Evolutionary conservation across 2,888 invertebrate genomes (phyloP).

Genomic region (Drosophila longiperda): DNA sequence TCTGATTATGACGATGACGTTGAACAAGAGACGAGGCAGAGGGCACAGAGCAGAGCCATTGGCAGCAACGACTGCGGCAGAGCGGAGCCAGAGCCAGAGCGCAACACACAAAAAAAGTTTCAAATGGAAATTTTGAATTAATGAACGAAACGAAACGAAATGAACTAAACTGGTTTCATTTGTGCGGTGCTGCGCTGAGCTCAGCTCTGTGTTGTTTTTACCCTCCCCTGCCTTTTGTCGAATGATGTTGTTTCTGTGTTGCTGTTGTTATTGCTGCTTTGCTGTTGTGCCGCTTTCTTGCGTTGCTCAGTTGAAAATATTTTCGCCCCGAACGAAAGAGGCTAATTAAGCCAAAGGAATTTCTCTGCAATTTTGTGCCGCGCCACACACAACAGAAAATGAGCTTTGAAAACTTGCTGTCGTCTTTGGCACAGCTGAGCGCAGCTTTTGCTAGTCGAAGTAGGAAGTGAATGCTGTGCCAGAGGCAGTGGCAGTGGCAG

Average conservation of each 20-base stretch:
- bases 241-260: conserved; percentile 38
- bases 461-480: conserved; percentile 53
- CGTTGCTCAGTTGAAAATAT: conserved; percentile 80
- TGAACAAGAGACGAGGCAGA: conserved; percentile 45
- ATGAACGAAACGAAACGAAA: conserved; percentile 83
- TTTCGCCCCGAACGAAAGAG: conserved; percentile 81
- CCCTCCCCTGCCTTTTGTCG: conserved; percentile 31
- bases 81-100: conserved; percentile 51
- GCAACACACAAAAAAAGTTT: conserved; percentile 75
- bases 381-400: conserved; percentile 65
- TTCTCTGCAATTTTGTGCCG: conserved; percentile 78
- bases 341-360: conserved; percentile 83
- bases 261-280: conserved; percentile 38
- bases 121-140: conserved; percentile 84
- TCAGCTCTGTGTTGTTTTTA: conserved; percentile 72
- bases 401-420: conserved; percentile 75
- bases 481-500: conserved; percentile 4
- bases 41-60: conserved; percentile 49
- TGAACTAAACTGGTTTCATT: conserved; percentile 83
- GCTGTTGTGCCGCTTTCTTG: conserved; percentile 81
- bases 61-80: conserved; percentile 64
- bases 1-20: conserved; percentile 77
- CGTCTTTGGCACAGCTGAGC: conserved; percentile 61
- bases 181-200: conserved; percentile 72
- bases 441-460: conserved; percentile 51